Percentiles rank a stretch among this genome's conserved stretches.
Evolutionary conservation across 1,140 invertebrate genomes (phyloP).

Genomic region (Gonioctena quinquepunctata): DNA sequence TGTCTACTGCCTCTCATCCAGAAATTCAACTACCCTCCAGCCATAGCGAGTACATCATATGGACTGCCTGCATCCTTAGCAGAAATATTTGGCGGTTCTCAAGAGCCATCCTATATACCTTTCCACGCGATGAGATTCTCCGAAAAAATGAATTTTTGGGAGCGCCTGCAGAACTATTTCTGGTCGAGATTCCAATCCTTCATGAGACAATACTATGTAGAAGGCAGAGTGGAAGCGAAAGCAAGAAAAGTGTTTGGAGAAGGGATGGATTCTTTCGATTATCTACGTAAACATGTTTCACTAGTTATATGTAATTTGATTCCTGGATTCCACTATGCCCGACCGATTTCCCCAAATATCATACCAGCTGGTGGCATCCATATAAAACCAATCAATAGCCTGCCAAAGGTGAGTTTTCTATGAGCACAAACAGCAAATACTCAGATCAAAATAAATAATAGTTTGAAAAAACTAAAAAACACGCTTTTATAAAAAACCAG

Average conservation of each 20-base stretch:
- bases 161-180: conserved; percentile 50
- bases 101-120: conserved; percentile 57
- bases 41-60: not conserved
- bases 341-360: conserved; percentile 54
- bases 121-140: conserved; percentile 42
- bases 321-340: conserved; percentile 14
- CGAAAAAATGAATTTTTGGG: conserved; percentile 58
- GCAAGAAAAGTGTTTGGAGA: conserved; percentile 26
- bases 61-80: not conserved
- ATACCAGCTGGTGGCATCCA: conserved; percentile 65
- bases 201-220: not conserved
- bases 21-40: not conserved
- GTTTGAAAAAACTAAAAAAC: no score
- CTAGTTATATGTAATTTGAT: conserved; percentile 7
- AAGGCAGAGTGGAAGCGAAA: not conserved
- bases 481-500: no score
- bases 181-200: conserved; percentile 21
- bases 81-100: conserved; percentile 30
- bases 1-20: not conserved
- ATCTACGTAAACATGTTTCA: conserved; percentile 31
- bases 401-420: conserved; percentile 47
- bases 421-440: no score
- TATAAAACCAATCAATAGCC: conserved; percentile 46
- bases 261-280: conserved; percentile 23
- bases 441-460: no score